A percentile compares a stretch with the other conserved stretches of the same genome.
These are phyloP conservation scores for Stegastes partitus DNA, from an alignment of 2,113 vertebrate genomes.

Conservation along the genomic window DNA sequence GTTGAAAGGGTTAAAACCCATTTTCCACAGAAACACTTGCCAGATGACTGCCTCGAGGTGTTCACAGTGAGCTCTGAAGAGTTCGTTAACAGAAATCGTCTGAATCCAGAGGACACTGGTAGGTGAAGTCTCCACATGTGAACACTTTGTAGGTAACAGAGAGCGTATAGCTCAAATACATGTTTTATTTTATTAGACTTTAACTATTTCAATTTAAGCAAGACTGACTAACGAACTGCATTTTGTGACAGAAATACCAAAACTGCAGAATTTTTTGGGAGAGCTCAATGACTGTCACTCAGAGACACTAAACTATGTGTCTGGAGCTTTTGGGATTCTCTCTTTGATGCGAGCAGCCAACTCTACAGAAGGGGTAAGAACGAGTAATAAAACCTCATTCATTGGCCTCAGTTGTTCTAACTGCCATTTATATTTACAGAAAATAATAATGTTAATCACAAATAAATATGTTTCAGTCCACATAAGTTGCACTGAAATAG, in stretches of 20 bases:
- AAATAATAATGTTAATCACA: too few relatives aligned
- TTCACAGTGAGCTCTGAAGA: slow-evolving; percentile 65
- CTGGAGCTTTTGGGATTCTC: slow-evolving; percentile 55
- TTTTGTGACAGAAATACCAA: slow-evolving; percentile 49
- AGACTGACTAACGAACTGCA: background rate
- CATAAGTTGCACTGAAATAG: too few relatives aligned
- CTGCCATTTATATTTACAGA: too few relatives aligned
- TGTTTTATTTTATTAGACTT: background rate
- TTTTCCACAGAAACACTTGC: slow-evolving; percentile 55
- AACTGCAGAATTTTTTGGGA: slow-evolving; percentile 24
- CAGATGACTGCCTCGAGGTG: slow-evolving; percentile 35
- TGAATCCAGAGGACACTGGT: slow-evolving; percentile 44
- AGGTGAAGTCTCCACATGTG: background rate
- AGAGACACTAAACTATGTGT: slow-evolving; percentile 49
- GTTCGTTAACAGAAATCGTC: background rate
- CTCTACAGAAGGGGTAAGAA: slow-evolving; percentile 6
- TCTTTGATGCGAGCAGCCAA: slow-evolving; percentile 53
- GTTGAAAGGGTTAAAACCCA: background rate
- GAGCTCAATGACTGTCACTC: slow-evolving; percentile 45
- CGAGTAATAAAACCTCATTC: background rate
- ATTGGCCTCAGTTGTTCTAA: too few relatives aligned
- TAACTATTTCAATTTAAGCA: background rate
- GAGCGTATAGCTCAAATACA: background rate
- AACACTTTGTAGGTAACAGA: background rate
- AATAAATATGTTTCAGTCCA: too few relatives aligned